Evolutionary conservation across 2,888 invertebrate genomes (phyloP), one percentile per base, ranked within the genome.

Genomic region (Epirrita christyi): DNA sequence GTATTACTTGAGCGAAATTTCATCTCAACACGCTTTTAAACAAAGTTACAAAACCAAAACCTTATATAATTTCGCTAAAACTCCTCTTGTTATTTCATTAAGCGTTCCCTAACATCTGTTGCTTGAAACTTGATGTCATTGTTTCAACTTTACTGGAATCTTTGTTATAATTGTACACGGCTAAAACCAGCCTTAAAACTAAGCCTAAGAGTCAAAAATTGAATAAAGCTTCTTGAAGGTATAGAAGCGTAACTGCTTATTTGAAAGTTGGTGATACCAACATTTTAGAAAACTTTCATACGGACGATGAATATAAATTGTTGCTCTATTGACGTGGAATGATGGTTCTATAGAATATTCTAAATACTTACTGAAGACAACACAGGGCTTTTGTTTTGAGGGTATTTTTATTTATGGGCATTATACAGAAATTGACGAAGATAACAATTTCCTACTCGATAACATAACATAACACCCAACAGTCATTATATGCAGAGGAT

Each of bases 71-170:
- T 65, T 64, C 46, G 47, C 67, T 66, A 70, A 67, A 66, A 63
- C 67, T 62, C 54, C 66, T 67, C 65, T 73, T 70, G 71, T 78
- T 76, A 79, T 83, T 85, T 84, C 80, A 84, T 85, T 83, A 84
- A 75, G 76, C 75, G 72, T 63, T 71, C 75, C 75, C 74, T 72
- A 81, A 76, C 85, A 86, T 85, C 85, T 86, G 84, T 80, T 85
- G 80, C 83, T 81, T 74, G 73, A 80, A 84, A 85, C 80, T 84
- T 80, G 78, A 79, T 75, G 80, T 78, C 78, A 71, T 80, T 81
- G 81, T 80, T 80, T 78, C 70, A 82, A 83, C 76, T 83, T 83
- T 63, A 52, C 73, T 64, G 69, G 71, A 62, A 61, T 55, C 52
- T 41, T 49, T 54, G 44, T 46, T 29, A 50, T 37, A 7, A 34